phyloP scores from a whole-genome alignment of 2,888 invertebrate genomes.

The Protonemura montana region DNA sequence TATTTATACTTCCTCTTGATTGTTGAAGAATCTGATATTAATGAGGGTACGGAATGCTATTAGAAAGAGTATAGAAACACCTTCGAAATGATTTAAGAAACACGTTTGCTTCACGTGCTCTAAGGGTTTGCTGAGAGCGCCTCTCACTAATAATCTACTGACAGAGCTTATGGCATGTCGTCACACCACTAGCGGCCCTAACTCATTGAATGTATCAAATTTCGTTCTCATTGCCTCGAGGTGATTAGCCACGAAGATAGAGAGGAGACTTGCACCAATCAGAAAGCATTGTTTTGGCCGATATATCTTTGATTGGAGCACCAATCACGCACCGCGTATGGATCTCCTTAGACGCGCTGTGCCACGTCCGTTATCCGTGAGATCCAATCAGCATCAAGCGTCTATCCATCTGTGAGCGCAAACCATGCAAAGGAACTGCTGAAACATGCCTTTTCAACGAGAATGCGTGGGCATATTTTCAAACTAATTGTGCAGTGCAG shows the following conservation, averaged over 20 bases:
- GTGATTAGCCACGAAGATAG: not conserved
- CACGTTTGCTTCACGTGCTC: not conserved
- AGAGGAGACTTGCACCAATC: not conserved
- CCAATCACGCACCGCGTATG: not conserved
- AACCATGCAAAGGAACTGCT: too few relatives aligned
- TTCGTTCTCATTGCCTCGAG: not conserved
- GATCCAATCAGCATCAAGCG: not conserved
- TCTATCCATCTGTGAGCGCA: not conserved
- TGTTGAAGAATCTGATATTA: conserved; percentile 25
- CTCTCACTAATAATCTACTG: not conserved
- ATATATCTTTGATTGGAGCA: not conserved
- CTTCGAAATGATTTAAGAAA: conserved; percentile 13
- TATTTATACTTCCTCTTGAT: conserved; percentile 33
- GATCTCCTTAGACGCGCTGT: not conserved
- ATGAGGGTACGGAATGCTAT: not conserved
- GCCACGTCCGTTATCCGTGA: not conserved
- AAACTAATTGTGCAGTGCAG: not conserved
- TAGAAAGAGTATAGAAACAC: conserved; percentile 17
- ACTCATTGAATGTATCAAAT: not conserved
- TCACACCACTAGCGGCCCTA: not conserved
- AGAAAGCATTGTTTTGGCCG: not conserved
- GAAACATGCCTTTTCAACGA: too few relatives aligned
- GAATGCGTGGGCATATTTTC: not conserved
- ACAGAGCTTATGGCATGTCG: not conserved
- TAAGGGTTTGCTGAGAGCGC: not conserved